Evolutionary conservation across 1,140 invertebrate species (phyloP).

Genomic region (Brachionus rotundiformis): DNA sequence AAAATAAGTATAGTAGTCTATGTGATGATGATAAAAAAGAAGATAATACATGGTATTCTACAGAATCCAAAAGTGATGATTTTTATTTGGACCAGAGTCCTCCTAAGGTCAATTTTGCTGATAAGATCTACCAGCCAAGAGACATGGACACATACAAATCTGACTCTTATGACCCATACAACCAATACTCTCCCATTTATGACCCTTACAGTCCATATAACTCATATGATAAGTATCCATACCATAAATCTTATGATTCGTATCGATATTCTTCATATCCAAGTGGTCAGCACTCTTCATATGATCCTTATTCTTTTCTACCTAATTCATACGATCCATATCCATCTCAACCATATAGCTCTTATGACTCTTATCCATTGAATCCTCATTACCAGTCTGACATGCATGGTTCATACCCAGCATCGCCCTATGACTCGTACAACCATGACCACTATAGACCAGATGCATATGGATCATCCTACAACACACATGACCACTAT

Average conservation of each 20-base stretch:
- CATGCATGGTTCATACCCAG: too few species aligned
- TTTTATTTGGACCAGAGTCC: background rate
- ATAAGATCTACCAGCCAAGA: background rate
- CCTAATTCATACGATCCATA: background rate
- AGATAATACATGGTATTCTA: background rate
- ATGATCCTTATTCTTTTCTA: background rate
- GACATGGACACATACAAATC: background rate
- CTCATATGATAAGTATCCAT: background rate
- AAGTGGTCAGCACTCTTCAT: background rate
- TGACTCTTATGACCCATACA: background rate
- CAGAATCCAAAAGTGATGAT: background rate
- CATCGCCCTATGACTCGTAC: too few species aligned
- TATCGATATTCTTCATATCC: background rate
- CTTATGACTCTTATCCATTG: background rate
- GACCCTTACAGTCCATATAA: background rate
- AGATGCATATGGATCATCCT: too few species aligned
- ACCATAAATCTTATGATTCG: background rate
- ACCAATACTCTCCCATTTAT: background rate
- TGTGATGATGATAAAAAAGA: background rate
- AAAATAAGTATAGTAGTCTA: background rate
- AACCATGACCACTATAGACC: too few species aligned
- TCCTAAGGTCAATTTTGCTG: background rate
- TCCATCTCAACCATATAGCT: background rate
- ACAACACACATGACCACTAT: too few species aligned
- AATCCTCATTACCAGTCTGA: too few species aligned